Evolutionary conservation across 2,113 vertebrate species (phyloP), one percentile per base, ranked within the genome.

Genomic region (Clarias gariepinus): DNA sequence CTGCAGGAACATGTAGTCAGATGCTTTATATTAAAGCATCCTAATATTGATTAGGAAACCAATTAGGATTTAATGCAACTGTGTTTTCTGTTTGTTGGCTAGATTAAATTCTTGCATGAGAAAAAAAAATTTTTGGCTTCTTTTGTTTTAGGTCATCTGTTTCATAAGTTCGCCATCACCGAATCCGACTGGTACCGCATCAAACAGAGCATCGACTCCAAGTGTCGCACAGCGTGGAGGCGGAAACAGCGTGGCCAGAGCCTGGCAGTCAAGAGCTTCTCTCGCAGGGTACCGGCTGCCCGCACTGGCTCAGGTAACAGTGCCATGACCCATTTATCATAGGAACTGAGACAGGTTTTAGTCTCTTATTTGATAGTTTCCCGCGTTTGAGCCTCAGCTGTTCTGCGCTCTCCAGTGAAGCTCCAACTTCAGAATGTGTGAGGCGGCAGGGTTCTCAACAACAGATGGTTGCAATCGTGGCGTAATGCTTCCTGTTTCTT

Each of bases 161-260:
- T 99, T 88, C 96, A 98, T 90, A 99, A 99, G 82, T 99, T 99
- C 82, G 95, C 94, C 33, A 99, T 99, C 93, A 95, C 95, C 0
- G 98, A 99, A 81, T 99, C 98, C 0, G 98, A 99, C 92, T 99
- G 98, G 98, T 99, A 99, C 71, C 95, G 98, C 6, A 99, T 99
- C 92, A 99, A 99, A 87, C 98, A 99, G 89, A 99, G 98, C 93
- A 99, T 99, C 0, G 98, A 99, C 90, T 99, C 98, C 84, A 99
- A 99, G 89, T 99, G 98, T 91, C 96, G 98, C 47, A 99, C 98
- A 0, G 98, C 98, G 0, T 99, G 98, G 98, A 96, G 98, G 84
- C 94, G 98, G 64, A 99, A 99, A 36, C 98, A 99, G 93, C 93
- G 98, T 0, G 98, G 98, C 1, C 98, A 99, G 92, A 99, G 98